Conservation (phyloP, 2,888 invertebrate species). For the Nudaria mundana region DNA sequence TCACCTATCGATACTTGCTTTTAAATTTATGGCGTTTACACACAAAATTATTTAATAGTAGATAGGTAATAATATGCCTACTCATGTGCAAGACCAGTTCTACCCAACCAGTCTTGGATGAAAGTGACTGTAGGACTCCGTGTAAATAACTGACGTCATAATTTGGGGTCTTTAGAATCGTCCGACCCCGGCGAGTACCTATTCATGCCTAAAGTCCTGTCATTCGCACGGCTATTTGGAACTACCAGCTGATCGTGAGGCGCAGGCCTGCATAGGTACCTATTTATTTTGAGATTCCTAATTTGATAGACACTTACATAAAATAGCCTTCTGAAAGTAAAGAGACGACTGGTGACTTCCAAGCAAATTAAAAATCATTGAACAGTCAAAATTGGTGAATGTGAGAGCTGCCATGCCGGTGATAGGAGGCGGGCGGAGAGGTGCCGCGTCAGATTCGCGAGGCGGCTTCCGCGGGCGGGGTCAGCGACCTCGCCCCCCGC, state of each 20-base stretch:
- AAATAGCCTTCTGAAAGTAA: conserved; percentile 6
- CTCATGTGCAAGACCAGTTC: too few species aligned
- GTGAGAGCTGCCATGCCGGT: conserved; percentile 41
- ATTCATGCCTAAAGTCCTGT: too few species aligned
- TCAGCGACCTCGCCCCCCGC: conserved; percentile 71
- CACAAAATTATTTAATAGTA: too few species aligned
- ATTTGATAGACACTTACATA: too few species aligned
- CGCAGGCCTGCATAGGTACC: too few species aligned
- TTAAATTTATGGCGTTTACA: too few species aligned
- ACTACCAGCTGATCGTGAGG: conserved; percentile 1
- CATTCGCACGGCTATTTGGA: neutral
- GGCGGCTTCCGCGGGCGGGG: conserved; percentile 78
- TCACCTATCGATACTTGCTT: too few species aligned
- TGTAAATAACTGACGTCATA: neutral
- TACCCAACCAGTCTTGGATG: neutral
- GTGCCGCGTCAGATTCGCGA: conserved; percentile 56
- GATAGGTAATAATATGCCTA: too few species aligned
- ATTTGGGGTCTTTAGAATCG: too few species aligned
- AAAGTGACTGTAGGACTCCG: neutral
- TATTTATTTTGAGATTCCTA: too few species aligned
- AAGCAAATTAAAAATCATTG: conserved; percentile 49
- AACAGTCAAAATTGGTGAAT: conserved; percentile 56
- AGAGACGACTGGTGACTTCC: conserved; percentile 15
- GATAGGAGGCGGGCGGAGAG: conserved; percentile 43
- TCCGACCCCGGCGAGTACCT: too few species aligned